A percentile compares a stretch with the other conserved stretches of the same genome.
Evolutionary conservation across 1,140 invertebrate genomes (phyloP).

Genomic region (Cotesia chilonis): DNA sequence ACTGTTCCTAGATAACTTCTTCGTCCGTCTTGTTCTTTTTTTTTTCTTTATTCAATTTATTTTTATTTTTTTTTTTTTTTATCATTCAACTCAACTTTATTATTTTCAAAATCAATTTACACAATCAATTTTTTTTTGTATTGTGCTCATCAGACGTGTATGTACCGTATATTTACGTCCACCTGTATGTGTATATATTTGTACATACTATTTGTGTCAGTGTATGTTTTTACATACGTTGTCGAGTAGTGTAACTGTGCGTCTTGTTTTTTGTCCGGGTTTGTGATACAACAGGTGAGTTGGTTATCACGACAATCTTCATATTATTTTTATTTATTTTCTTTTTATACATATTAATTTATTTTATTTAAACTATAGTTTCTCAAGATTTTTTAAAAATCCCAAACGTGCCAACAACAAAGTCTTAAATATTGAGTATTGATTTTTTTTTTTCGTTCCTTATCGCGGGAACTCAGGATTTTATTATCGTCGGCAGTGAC

Average conservation of each 20-base stretch:
- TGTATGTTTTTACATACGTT: constrained; percentile 13
- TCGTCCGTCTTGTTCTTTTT: not conserved
- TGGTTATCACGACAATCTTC: constrained; percentile 23
- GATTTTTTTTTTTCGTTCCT: not conserved
- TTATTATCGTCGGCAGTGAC: not conserved
- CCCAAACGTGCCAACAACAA: too few species aligned
- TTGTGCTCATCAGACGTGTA: not conserved
- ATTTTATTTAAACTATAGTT: not conserved
- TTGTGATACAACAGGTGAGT: constrained; percentile 51
- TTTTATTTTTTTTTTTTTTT: constrained; percentile 11
- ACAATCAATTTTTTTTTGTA: constrained; percentile 17
- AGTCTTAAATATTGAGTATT: too few species aligned
- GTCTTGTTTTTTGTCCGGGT: not conserved
- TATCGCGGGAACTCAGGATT: not conserved
- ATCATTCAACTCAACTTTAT: too few species aligned
- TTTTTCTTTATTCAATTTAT: not conserved
- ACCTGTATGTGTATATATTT: constrained; percentile 11
- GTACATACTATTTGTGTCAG: constrained; percentile 4
- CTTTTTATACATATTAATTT: not conserved
- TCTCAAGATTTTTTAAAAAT: too few species aligned
- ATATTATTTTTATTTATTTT: not conserved
- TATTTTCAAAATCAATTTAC: not conserved
- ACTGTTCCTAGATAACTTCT: not conserved
- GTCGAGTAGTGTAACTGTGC: not conserved
- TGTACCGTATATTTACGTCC: not conserved